Conservation (phyloP, 2,797 vertebrate genomes). For the Austrolebias charrua region DNA sequence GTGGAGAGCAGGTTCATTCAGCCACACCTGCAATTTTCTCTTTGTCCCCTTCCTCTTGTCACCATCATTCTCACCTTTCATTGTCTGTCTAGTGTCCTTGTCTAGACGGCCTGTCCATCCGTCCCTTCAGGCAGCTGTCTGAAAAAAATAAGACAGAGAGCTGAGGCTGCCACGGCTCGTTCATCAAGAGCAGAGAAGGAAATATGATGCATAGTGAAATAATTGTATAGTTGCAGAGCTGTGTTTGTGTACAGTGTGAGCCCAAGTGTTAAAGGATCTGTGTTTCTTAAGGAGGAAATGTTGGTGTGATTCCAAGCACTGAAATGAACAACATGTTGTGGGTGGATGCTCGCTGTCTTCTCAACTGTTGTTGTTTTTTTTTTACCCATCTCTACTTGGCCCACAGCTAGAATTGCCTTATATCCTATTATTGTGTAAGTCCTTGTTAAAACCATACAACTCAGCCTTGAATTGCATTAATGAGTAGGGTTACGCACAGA, state of each 20-base stretch:
- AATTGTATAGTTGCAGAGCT: conserved; percentile 34
- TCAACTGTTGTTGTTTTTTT: conserved; percentile 29
- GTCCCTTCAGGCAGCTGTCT: conserved; percentile 57
- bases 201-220: conserved; percentile 55
- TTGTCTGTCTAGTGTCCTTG: conserved; percentile 63
- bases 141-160: conserved; percentile 35
- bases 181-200: conserved; percentile 54
- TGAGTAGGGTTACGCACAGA: conserved; percentile 23
- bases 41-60: conserved; percentile 49
- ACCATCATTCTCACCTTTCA: conserved; percentile 53
- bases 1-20: conserved; percentile 67
- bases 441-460: conserved; percentile 43
- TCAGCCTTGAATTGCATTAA: conserved; percentile 33
- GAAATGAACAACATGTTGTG: conserved; percentile 60
- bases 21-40: conserved; percentile 68
- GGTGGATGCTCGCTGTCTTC: conserved; percentile 54
- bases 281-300: conserved; percentile 40
- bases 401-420: conserved; percentile 40
- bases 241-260: conserved; percentile 15
- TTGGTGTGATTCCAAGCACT: conserved; percentile 60
- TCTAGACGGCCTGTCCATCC: conserved; percentile 64
- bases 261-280: conserved; percentile 38
- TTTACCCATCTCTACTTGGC: conserved; percentile 34
- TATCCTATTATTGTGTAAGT: conserved; percentile 52
- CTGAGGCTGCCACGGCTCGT: conserved; percentile 45